Evolutionary conservation across 2,797 vertebrate genomes (phyloP).

Genomic region (Pygocentrus nattereri): DNA sequence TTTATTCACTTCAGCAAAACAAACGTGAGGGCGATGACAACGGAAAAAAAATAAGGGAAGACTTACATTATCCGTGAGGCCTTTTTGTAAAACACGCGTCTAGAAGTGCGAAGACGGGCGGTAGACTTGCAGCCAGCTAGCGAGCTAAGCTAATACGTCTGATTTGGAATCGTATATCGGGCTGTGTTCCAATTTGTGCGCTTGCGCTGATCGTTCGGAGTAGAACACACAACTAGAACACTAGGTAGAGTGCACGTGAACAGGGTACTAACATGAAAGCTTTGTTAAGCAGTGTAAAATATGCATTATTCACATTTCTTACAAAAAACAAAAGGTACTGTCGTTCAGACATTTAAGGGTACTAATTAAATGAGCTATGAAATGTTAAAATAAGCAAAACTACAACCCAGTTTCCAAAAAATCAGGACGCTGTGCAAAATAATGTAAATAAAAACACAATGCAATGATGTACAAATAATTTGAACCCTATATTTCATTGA

Average conservation of each 20-base stretch:
- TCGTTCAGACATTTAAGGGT: no score
- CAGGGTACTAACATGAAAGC: no score
- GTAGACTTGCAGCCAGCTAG: background rate
- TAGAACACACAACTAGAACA: background rate
- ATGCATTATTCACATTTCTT: no score
- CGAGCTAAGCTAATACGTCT: background rate
- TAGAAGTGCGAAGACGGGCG: background rate
- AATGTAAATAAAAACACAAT: no score
- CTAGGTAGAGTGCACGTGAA: background rate
- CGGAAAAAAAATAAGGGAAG: background rate
- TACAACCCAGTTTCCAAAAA: no score
- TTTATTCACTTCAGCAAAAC: slow-evolving; percentile 32
- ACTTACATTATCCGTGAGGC: background rate
- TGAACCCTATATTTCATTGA: no score
- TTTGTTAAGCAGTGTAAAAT: no score
- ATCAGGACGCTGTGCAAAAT: no score
- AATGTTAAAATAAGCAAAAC: no score
- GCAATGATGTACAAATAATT: no score
- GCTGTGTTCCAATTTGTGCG: background rate
- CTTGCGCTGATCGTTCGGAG: fast-evolving
- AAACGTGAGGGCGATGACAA: background rate
- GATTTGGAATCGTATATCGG: background rate
- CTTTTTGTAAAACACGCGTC: background rate
- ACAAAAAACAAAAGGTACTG: no score
- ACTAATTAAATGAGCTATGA: no score